phyloP scores from a whole-genome alignment of 2,888 invertebrate species.

The Bembecia ichneumoniformis region DNA sequence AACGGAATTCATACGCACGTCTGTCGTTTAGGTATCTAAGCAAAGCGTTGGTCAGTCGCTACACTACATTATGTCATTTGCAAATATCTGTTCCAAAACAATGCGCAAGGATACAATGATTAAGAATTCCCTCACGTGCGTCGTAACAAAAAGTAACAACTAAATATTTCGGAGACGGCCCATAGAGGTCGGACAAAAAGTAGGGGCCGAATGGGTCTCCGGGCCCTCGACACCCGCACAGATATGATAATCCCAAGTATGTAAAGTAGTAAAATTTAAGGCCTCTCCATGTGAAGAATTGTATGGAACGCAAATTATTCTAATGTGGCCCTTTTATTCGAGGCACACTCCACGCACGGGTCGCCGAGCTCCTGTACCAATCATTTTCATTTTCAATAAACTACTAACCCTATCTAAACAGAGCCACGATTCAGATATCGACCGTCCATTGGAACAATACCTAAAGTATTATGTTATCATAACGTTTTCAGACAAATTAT shows the following conservation, averaged over 20 bases:
- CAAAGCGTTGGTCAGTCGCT: too few relatives aligned
- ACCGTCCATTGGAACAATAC: slow-evolving; percentile 11
- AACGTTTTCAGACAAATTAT: slow-evolving; percentile 37
- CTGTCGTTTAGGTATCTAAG: too few relatives aligned
- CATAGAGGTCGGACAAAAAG: slow-evolving; percentile 69
- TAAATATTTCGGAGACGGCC: slow-evolving; percentile 67
- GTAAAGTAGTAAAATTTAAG: slow-evolving; percentile 73
- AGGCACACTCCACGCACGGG: slow-evolving; percentile 54
- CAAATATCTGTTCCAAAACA: background rate
- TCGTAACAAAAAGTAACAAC: slow-evolving; percentile 69
- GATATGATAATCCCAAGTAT: slow-evolving; percentile 71
- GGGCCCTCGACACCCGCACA: slow-evolving; percentile 53
- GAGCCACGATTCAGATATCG: slow-evolving; percentile 43
- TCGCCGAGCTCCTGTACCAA: slow-evolving; percentile 45
- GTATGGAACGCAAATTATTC: slow-evolving; percentile 68
- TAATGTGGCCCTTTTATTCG: slow-evolving; percentile 71
- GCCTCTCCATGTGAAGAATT: slow-evolving; percentile 71
- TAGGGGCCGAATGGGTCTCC: slow-evolving; percentile 34
- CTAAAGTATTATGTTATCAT: slow-evolving; percentile 36
- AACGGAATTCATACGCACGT: too few relatives aligned
- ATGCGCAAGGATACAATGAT: slow-evolving; percentile 27
- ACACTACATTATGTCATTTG: too few relatives aligned
- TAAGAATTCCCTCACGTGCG: slow-evolving; percentile 65
- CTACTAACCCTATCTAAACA: slow-evolving; percentile 68
- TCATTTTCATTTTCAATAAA: slow-evolving; percentile 71